Base-by-base conservation (phyloP, 2,797 vertebrate genomes). In the Gymnothorax reevesii region DNA sequence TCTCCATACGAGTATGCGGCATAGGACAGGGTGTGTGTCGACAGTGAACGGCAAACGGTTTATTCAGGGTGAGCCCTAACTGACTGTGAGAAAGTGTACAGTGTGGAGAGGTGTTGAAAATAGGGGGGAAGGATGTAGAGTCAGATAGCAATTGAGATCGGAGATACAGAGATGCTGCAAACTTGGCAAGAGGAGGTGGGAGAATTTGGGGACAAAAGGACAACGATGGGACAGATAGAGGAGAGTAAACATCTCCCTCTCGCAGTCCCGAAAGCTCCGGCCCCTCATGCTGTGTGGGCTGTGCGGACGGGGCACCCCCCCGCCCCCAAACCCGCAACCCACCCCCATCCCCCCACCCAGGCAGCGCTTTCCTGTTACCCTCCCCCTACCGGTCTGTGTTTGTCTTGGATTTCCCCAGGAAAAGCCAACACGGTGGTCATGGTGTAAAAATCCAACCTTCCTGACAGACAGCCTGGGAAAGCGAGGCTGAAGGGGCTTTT, bases 401-500 rank as follows among this genome's bases (percentile, higher is more conserved):
- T 92, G 91, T 92, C 89, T 92, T 88, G 89, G 90, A 92, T 91
- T 92, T 93, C 90, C 90, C 88, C 89, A 89, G 90, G 91, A 92
- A 92, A 95, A 93, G 94, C 94, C 94, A 94, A 93, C 90, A 90
- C 71, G 87, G 91, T 94, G 94, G 94, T 94, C 93, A 94, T 91
- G 91, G 92, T 94, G 95, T 95, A 95, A 95, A 95, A 95, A 95
- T 92, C 93, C 93, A 92, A 94, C 93, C 94, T 95, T 95, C 94
- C 94, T 95, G 94, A 95, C 89, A 89, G 89, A 93, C 84, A 93
- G 94, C 95, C 94, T 95, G 95, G 94, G 95, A 96, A 96, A 93
- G 91, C 88, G 88, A 42, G 92, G 92, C 87, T 90, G 90, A 90
- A 91, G 91, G 89, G 89, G 90, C 91, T 92, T 91, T 90, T 90